A percentile compares a stretch with the other conserved stretches of the same genome.
These are phyloP conservation scores for Microcebus lehilahytsara DNA, from an alignment of 2,113 vertebrate genomes.

Conservation along the genomic window DNA sequence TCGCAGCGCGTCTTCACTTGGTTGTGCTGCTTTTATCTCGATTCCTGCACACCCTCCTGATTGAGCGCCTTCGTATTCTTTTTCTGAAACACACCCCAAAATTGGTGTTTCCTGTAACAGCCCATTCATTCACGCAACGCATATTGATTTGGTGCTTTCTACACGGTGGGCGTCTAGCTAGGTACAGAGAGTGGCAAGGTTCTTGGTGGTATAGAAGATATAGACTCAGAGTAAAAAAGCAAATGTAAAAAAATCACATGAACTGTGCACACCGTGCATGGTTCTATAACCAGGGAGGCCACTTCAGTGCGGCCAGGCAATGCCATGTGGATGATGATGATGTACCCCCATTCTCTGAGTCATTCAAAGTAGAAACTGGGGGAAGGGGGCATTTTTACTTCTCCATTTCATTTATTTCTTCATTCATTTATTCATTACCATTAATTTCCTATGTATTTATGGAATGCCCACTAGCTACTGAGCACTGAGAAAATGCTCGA, in stretches of 20 bases:
- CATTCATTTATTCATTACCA: background rate
- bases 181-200: background rate
- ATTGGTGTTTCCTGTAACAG: background rate
- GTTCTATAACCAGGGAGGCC: background rate
- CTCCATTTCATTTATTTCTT: background rate
- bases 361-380: too few species aligned
- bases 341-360: background rate
- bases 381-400: background rate
- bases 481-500: background rate
- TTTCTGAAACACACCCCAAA: background rate
- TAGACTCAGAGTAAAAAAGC: background rate
- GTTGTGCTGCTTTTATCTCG: background rate
- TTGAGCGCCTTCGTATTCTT: background rate
- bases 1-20: background rate
- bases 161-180: background rate
- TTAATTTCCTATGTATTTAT: background rate
- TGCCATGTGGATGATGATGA: background rate
- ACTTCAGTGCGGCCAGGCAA: background rate
- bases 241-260: too few species aligned
- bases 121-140: background rate
- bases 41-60: background rate
- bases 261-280: background rate
- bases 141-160: background rate
- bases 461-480: background rate
- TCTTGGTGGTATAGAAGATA: background rate